Percentiles rank a stretch among this genome's conserved stretches.
Conservation (phyloP, 2,888 invertebrate species). For the Melanostoma mellinum region DNA sequence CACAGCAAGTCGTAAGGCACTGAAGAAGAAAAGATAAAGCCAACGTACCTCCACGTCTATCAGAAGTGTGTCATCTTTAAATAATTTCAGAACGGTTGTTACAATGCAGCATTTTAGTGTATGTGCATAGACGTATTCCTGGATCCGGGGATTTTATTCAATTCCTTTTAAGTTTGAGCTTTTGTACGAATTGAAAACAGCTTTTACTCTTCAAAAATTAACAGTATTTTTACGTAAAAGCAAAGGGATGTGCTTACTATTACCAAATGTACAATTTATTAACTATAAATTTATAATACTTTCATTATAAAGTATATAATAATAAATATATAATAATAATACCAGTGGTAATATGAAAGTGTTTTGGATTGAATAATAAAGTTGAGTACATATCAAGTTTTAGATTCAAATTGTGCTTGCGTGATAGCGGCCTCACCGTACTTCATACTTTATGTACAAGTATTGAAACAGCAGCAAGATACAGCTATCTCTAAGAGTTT, state of each 20-base stretch:
- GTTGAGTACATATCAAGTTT: slow-evolving; percentile 53
- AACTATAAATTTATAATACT: slow-evolving; percentile 21
- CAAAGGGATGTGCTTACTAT: slow-evolving; percentile 33
- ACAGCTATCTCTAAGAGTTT: slow-evolving; percentile 54
- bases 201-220: slow-evolving; percentile 38
- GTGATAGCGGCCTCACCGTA: slow-evolving; percentile 59
- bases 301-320: slow-evolving; percentile 49
- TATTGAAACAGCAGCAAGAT: slow-evolving; percentile 54
- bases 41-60: background rate
- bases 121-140: slow-evolving; percentile 53
- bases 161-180: slow-evolving; percentile 29
- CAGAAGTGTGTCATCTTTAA: slow-evolving; percentile 49
- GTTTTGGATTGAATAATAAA: slow-evolving; percentile 60
- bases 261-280: slow-evolving; percentile 22
- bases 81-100: slow-evolving; percentile 46
- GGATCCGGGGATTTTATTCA: slow-evolving; percentile 49
- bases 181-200: slow-evolving; percentile 26
- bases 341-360: slow-evolving; percentile 44
- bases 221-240: slow-evolving; percentile 38
- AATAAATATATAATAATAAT: slow-evolving; percentile 25
- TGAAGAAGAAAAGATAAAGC: too few species aligned
- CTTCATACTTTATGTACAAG: slow-evolving; percentile 47
- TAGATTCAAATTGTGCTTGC: slow-evolving; percentile 52
- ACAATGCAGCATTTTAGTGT: slow-evolving; percentile 27
- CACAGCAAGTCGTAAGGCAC: slow-evolving; percentile 15